phyloP scores from a whole-genome alignment of 2,113 vertebrate species.

The Rhinopithecus roxellana region DNA sequence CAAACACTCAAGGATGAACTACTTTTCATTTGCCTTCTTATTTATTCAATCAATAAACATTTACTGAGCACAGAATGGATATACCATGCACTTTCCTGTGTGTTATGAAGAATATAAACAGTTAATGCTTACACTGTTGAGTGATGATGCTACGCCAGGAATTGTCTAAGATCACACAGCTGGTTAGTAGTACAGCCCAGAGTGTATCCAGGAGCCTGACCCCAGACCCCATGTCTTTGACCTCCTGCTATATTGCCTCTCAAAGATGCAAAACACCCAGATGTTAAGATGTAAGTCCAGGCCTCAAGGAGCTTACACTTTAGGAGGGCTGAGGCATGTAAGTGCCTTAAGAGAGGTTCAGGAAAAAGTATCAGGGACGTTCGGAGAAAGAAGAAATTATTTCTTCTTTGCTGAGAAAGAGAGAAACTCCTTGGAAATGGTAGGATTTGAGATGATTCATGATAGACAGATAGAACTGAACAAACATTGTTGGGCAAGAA shows the following conservation, averaged over 20 bases:
- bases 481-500: neutral
- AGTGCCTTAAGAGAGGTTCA: neutral
- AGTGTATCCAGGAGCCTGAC: neutral
- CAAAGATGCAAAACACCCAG: neutral
- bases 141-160: neutral
- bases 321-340: neutral
- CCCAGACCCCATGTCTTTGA: neutral
- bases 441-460: neutral
- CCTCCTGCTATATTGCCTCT: neutral
- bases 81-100: neutral
- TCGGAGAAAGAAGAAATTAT: neutral
- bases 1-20: constrained; percentile 43
- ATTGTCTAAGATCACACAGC: neutral
- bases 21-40: constrained; percentile 56
- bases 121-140: neutral
- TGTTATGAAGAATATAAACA: constrained; percentile 2
- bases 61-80: constrained; percentile 38
- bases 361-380: neutral
- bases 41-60: constrained; percentile 72
- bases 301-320: neutral
- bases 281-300: neutral
- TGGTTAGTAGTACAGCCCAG: neutral
- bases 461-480: neutral
- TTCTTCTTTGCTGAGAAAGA: neutral
- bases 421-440: neutral